Evolutionary conservation across 2,888 invertebrate genomes (phyloP), one percentile per base, ranked within the genome.

Genomic region (Rugalucina vietnamica): DNA sequence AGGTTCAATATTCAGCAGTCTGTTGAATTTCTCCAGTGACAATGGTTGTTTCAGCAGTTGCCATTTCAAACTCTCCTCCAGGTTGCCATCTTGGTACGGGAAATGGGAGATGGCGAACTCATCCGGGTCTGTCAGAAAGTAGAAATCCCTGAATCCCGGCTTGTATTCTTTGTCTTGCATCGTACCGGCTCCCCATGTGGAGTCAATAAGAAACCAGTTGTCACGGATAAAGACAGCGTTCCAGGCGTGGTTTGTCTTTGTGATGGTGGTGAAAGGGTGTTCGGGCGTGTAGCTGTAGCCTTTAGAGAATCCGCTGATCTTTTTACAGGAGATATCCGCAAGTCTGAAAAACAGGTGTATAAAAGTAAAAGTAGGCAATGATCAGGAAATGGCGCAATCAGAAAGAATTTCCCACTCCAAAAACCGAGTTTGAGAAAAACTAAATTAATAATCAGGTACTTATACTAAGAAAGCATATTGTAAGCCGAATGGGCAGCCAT

Each of bases 151-250:
- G 36, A 82, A 82, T 18, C 60, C 39, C 34, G 70, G 76, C 60
- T 81, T 73, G 39, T 70, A 87, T 43, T 80, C 39, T 0, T 70
- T 72, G 18, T 69, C 43, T 32, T 81, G 71, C 12, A 88, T 10
- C 27, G 85, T 73, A 3, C 89, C 88, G 0, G 88, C 82, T 72
- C 89, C 89, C 89, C 89, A 89, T 1, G 88, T 84, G 43, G 84
- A 77, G 76, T 89, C 89, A 4, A 89, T 27, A 29, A 87, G 81
- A 34, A 72, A 49, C 89, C 89, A 89, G 57, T 81, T 76, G 0
- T 73, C 81, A 10, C 73, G 71, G 0, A 87, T 8, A 10, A 70
- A 72, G 21, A 89, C 84, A 0, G 83, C 88, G 79, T 88, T 89
- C 89, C 89, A 89, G 14, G 88, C 86, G 72, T 89, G 89, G 37